Base-by-base conservation (phyloP, 2,888 invertebrate genomes). In the Himalopsyche tibetana region DNA sequence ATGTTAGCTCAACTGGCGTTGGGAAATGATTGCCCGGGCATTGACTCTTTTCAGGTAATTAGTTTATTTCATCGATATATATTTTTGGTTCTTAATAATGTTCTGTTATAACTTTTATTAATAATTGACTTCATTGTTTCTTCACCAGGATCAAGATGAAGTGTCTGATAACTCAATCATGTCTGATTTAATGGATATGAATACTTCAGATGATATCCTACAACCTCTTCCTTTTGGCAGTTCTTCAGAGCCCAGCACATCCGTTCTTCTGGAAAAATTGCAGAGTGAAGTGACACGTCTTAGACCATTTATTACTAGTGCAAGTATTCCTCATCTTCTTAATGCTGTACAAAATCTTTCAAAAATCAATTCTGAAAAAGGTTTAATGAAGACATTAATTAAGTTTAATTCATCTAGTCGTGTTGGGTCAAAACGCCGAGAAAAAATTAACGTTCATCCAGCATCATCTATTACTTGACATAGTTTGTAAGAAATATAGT, bases 131-230 rank as follows among this genome's bases (percentile, higher is more conserved):
- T 84, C 80, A 84, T 80, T 84, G 91, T 83, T 82, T 85, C 84
- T 85, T 79, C 80, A 92, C 92, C 91, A 92, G 92, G 92, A 91
- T 89, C 90, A 40, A 80, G 80, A 80, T 19, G 90, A 89, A 83
- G 51, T 15, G 4, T 69, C 63, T 3, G 63, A 63, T 28, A 63
- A 19, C 63, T 63, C 63, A 5, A 28, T 63, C 63, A 63, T 63
- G 28, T 63, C 63, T 19, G 63, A 63, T 28, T 19, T 63, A 28
- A 63, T 63, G 28, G 63, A 63, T 63, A 63, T 63, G 28, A 28
- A 63, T 8, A 28, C 19, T 2, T 63, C 63, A 19, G 63, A 63
- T 63, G 63, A 63, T 3, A 63, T 28, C 4, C 19, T 63, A 28
- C n/a, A 63, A 28, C 63, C n/a, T n/a, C 19, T 63, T 56, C 56